Conservation (phyloP, 2,113 vertebrate species). For the Serinus canaria region DNA sequence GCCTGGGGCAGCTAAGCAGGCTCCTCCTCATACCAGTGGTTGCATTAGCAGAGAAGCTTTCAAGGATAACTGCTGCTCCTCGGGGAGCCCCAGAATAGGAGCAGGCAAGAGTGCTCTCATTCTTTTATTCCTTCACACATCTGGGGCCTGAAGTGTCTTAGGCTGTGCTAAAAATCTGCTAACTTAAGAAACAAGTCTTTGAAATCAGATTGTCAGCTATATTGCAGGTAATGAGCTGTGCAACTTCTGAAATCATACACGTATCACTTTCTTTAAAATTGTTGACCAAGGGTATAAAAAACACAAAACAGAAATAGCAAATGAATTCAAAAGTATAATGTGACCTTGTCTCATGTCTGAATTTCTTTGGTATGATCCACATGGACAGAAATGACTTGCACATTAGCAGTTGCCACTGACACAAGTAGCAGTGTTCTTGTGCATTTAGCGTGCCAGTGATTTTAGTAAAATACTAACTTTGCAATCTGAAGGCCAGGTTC, state of each 20-base stretch:
- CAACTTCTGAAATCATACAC: slow-evolving; percentile 8
- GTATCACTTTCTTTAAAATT: slow-evolving; percentile 25
- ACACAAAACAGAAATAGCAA: slow-evolving; percentile 14
- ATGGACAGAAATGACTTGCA: background rate
- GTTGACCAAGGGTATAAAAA: background rate
- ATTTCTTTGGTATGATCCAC: background rate
- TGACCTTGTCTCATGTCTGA: background rate
- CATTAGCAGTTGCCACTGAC: background rate
- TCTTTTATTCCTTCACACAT: slow-evolving; percentile 43
- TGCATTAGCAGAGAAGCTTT: slow-evolving; percentile 55
- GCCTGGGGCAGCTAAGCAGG: slow-evolving; percentile 3
- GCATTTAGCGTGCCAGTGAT: background rate
- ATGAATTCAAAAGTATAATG: background rate
- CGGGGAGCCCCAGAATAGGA: slow-evolving; percentile 17
- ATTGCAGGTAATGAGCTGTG: slow-evolving; percentile 34
- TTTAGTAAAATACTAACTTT: background rate
- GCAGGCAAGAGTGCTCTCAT: slow-evolving; percentile 29
- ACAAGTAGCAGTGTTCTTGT: background rate
- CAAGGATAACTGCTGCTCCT: slow-evolving; percentile 58
- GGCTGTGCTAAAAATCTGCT: slow-evolving; percentile 43
- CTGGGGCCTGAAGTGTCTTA: slow-evolving; percentile 35
- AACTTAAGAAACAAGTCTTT: slow-evolving; percentile 1
- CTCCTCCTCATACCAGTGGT: background rate
- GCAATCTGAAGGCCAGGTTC: background rate
- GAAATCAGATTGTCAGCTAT: slow-evolving; percentile 23